Base-by-base conservation (phyloP, 1,140 invertebrate genomes). In the Bombus turneri region DNA sequence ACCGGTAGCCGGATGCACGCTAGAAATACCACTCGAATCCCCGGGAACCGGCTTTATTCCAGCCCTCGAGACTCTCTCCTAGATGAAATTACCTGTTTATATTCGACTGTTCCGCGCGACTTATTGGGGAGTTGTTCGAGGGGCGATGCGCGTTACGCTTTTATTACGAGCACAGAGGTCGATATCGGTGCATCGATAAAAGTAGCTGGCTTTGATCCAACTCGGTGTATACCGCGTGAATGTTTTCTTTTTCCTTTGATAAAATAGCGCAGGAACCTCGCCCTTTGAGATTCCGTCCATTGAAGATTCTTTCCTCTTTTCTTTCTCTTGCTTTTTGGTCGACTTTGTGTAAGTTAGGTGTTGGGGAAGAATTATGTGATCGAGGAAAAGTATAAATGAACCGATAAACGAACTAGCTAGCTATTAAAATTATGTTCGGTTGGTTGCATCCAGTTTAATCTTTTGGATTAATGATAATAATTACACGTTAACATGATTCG, bases 141-240 rank as follows among this genome's bases (percentile, higher is more conserved):
- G 34, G 62, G 2, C 39, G 13, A 3, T 31, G 10, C 18, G 41
- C 8, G 6, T n/a, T 59, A 84, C 62, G 81, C 78, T 87, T 79
- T 87, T 81, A 76, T 87, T 66, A 81, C 47, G 69, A 87, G 72
- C 72, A 34, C 37, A 73, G 59, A 64, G 43, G 43, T 88, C 76
- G 62, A 80, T 89, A 79, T 88, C 76, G 75, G 39, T 76, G 80
- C 87, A 81, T 83, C 72, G 59, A 41, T 77, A 37, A 64, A 68
- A 81, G 71, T 66, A 83, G 71, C 76, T 89, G 88, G 88, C 87
- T 69, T 47, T 43, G 47, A 76, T 79, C 88, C 88, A 89, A 59
- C 9, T 43, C 10, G 6, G 57, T 83, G 64, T 71, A 66, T 57
- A 73, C 69, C 41, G 62, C 43, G 41, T n/a, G 31, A 82, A 75